Evolutionary conservation across 2,113 vertebrate species (phyloP).

Genomic region (Struthidea cinerea): DNA sequence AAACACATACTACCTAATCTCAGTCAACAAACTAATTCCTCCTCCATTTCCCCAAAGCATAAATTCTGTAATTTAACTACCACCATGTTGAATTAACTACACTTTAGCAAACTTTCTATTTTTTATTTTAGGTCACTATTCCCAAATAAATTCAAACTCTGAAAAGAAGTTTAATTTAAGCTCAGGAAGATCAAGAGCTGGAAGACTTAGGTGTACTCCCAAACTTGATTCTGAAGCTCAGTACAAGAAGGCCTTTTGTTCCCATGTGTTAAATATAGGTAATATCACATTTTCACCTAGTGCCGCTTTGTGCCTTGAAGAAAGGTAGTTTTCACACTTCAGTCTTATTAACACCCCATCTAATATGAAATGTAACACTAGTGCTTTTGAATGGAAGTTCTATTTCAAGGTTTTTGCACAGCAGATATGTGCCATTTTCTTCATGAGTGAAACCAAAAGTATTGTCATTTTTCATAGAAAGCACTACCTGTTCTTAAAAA

Average conservation of each 20-base stretch:
- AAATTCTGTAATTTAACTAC: not conserved
- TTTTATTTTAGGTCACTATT: not conserved
- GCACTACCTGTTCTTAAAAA: not conserved
- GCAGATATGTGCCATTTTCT: not conserved
- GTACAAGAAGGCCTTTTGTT: not conserved
- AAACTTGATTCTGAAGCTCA: not conserved
- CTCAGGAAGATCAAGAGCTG: not conserved
- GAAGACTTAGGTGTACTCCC: not conserved
- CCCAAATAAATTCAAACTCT: not conserved
- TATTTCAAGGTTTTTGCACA: not conserved
- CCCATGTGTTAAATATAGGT: fast-evolving
- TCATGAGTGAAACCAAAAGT: not conserved
- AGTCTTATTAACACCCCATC: not conserved
- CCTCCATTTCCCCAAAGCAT: not conserved
- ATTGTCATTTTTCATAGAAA: not conserved
- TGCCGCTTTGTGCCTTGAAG: not conserved
- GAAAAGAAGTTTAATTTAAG: not conserved
- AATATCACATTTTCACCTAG: not conserved
- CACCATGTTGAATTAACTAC: not conserved
- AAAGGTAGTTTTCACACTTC: not conserved
- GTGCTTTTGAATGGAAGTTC: not conserved
- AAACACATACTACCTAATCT: not conserved
- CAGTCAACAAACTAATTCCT: not conserved
- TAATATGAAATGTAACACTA: not conserved
- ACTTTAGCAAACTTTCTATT: not conserved